A percentile compares a stretch with the other conserved stretches of the same genome.
Conservation (phyloP, 2,113 vertebrate genomes). For the Arizona elegans region DNA sequence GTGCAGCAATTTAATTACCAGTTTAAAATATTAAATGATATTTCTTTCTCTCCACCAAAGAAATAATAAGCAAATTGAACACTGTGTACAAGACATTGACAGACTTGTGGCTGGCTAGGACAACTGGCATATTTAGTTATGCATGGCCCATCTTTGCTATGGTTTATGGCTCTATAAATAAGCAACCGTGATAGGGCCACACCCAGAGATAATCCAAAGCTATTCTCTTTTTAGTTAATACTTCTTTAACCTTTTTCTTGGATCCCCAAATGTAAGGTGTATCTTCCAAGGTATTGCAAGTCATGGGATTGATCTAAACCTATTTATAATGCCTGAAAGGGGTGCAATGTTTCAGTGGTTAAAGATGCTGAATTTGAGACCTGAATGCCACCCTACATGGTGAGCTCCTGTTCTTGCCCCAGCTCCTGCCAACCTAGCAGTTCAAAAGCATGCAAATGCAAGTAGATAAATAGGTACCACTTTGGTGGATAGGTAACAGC, state of each 20-base stretch:
- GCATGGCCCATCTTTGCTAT: background rate
- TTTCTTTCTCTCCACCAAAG: background rate
- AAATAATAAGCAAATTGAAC: background rate
- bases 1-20: background rate
- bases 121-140: background rate
- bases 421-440: background rate
- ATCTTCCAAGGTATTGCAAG: background rate
- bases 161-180: background rate
- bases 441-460: background rate
- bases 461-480: background rate
- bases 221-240: background rate
- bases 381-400: background rate
- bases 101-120: background rate
- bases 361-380: background rate
- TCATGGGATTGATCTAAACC: background rate
- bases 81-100: background rate
- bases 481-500: background rate
- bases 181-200: background rate
- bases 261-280: background rate
- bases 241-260: too few relatives aligned
- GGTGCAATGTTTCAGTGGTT: too few relatives aligned
- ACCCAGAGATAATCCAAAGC: background rate
- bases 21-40: background rate
- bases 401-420: background rate
- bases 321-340: background rate